These are phyloP conservation scores for Aldrovandia affinis DNA, from an alignment of 2,797 vertebrate species.

Conservation along the genomic window DNA sequence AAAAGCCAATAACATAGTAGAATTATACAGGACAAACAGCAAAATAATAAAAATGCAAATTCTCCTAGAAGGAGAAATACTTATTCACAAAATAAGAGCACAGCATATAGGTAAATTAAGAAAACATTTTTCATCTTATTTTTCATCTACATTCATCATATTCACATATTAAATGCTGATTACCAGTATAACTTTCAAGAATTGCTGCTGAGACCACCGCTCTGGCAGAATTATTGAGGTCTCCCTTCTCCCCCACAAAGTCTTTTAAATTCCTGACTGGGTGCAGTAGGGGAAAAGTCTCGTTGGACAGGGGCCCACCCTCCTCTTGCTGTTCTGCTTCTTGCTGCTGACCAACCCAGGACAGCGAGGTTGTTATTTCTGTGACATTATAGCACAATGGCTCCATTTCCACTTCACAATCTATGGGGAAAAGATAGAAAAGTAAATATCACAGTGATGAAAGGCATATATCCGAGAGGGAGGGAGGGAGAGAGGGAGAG, in stretches of 20 bases:
- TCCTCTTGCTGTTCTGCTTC: conserved; percentile 26
- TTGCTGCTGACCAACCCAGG: conserved; percentile 43
- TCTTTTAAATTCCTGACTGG: conserved; percentile 63
- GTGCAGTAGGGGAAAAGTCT: conserved; percentile 48
- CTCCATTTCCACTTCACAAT: conserved; percentile 49
- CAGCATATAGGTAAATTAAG: too few species aligned
- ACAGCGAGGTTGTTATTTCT: conserved; percentile 35
- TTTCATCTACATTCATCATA: not conserved
- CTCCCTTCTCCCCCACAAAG: conserved; percentile 48
- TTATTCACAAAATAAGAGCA: too few species aligned
- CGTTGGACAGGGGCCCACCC: conserved; percentile 39
- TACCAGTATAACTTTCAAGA: conserved; percentile 69
- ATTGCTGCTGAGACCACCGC: conserved; percentile 65
- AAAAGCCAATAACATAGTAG: not conserved
- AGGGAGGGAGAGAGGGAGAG: not conserved
- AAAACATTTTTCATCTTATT: not conserved
- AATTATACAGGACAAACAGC: not conserved
- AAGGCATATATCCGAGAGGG: not conserved
- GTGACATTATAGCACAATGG: conserved; percentile 35
- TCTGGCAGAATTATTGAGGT: conserved; percentile 41
- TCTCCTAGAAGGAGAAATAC: too few species aligned
- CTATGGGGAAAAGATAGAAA: conserved; percentile 32
- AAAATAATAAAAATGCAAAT: not conserved
- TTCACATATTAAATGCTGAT: not conserved
- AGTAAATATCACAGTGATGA: not conserved